Conservation (phyloP, 2,113 vertebrate species). For the Neodontobutis hainanensis region DNA sequence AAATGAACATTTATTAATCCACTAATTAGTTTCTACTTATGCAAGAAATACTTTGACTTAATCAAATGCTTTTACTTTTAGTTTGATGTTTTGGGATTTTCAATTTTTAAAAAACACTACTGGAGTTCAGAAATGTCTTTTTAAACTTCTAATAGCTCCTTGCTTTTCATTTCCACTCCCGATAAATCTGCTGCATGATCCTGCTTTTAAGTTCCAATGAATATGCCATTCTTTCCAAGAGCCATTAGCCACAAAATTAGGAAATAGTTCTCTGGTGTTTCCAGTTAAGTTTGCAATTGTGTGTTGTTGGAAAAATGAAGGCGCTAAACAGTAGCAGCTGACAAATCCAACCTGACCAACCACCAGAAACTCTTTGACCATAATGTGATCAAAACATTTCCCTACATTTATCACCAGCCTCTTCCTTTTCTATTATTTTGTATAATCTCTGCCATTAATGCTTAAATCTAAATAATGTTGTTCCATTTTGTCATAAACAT, state of each 20-base stretch:
- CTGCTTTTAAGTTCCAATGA: slow-evolving; percentile 30
- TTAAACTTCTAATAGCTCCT: slow-evolving; percentile 16
- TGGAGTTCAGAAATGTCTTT: background rate
- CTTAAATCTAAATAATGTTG: background rate
- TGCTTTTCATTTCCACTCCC: slow-evolving; percentile 22
- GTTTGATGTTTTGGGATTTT: background rate
- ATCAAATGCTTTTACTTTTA: slow-evolving; percentile 10
- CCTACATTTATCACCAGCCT: background rate
- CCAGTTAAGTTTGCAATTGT: slow-evolving; percentile 18
- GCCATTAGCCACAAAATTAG: slow-evolving; percentile 40
- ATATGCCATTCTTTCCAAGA: slow-evolving; percentile 45
- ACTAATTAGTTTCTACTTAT: background rate
- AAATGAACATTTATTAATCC: slow-evolving; percentile 8
- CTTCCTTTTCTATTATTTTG: background rate
- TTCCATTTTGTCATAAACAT: background rate
- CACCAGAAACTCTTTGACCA: background rate
- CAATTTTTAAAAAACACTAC: background rate
- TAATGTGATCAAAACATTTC: background rate
- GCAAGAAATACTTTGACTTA: background rate
- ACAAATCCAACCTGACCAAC: slow-evolving; percentile 5
- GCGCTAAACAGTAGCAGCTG: background rate
- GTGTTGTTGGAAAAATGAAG: slow-evolving; percentile 37
- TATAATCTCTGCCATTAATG: background rate
- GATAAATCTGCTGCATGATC: slow-evolving; percentile 23
- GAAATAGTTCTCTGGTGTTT: slow-evolving; percentile 9